Conservation (phyloP, 2,888 invertebrate species). For the Ectemnius cavifrons region DNA sequence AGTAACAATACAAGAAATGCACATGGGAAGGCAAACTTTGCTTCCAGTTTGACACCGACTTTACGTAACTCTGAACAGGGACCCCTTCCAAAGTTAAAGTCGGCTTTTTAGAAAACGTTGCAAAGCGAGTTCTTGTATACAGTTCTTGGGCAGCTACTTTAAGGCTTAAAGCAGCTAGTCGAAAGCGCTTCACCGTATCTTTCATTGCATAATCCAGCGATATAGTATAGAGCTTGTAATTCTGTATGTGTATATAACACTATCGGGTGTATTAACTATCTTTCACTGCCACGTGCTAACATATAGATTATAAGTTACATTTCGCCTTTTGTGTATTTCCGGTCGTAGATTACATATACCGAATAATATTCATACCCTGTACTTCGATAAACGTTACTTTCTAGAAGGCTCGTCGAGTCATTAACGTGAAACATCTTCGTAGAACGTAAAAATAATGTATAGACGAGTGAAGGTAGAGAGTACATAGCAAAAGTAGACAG, state of each 20-base stretch:
- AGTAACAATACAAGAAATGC: conserved; percentile 21
- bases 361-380: conserved; percentile 35
- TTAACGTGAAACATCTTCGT: conserved; percentile 33
- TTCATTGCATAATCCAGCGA: conserved; percentile 1
- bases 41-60: no score
- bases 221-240: not conserved
- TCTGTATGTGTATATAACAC: no score
- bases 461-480: conserved; percentile 47
- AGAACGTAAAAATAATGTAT: conserved; percentile 41
- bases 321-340: no score
- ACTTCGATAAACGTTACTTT: conserved; percentile 24
- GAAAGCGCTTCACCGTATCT: conserved; percentile 28
- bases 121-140: conserved; percentile 11
- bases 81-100: not conserved
- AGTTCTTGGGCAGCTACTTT: conserved; percentile 41
- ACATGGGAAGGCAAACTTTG: conserved; percentile 16
- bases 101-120: conserved; percentile 1
- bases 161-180: conserved; percentile 44
- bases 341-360: no score
- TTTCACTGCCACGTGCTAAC: no score
- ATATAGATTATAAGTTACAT: no score
- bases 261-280: no score
- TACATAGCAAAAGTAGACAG: conserved; percentile 74
- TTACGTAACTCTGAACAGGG: no score
- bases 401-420: conserved; percentile 41